phyloP scores from a whole-genome alignment of 2,113 vertebrate genomes.

The Sisor rabdophorus region DNA sequence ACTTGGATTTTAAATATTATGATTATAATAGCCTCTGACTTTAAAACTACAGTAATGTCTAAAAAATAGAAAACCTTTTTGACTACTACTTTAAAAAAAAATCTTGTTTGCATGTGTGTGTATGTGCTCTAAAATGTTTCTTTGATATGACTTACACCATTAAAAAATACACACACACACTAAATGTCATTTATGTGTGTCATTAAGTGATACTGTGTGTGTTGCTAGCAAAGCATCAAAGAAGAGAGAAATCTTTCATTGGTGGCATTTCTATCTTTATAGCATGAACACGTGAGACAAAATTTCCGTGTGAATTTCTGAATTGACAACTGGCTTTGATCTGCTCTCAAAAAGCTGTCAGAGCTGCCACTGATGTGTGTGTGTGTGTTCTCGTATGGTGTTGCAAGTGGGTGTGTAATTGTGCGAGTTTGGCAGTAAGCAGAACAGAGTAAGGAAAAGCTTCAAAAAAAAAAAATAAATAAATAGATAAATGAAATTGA shows the following conservation, averaged over 20 bases:
- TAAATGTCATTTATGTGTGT: no score
- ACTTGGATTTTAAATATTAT: no score
- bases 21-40: no score
- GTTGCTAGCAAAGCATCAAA: neutral
- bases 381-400: neutral
- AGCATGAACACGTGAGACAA: neutral
- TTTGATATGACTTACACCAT: no score
- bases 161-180: no score
- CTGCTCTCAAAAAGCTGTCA: constrained; percentile 11
- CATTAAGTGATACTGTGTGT: no score
- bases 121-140: no score
- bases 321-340: constrained; percentile 14
- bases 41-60: no score
- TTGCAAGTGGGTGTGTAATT: constrained; percentile 5
- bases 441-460: constrained; percentile 6
- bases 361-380: neutral
- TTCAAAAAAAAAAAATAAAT: neutral
- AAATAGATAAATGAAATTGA: neutral
- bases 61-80: no score
- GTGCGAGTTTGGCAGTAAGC: neutral
- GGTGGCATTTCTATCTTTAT: neutral
- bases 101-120: no score
- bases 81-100: no score
- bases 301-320: neutral
- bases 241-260: neutral